phyloP scores from a whole-genome alignment of 2,113 vertebrate genomes.

The Dicerorhinus sumatrensis region DNA sequence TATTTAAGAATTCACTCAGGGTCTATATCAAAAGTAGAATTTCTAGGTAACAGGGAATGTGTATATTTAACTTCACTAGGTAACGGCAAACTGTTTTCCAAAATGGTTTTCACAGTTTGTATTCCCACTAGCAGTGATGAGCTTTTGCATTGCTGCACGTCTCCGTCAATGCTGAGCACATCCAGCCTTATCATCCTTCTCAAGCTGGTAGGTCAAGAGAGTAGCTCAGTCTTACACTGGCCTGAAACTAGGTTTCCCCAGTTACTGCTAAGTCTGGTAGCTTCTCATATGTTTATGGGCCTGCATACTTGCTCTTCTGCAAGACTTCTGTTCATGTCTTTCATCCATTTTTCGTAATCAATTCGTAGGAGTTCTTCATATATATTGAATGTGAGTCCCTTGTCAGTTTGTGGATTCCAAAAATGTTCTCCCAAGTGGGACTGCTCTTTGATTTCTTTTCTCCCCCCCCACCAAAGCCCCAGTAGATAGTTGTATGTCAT shows the following conservation, averaged over 20 bases:
- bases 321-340: neutral
- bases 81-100: too few species aligned
- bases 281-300: neutral
- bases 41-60: neutral
- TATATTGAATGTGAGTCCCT: neutral
- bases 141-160: fast-evolving
- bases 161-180: neutral
- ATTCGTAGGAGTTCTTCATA: neutral
- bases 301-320: neutral
- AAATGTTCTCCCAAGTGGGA: neutral
- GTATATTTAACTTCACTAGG: neutral
- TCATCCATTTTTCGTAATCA: neutral
- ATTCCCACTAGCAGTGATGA: neutral
- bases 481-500: too few species aligned
- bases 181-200: neutral
- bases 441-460: neutral
- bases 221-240: neutral
- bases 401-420: neutral
- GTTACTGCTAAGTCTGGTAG: neutral
- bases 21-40: neutral
- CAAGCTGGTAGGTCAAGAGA: too few species aligned
- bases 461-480: too few species aligned
- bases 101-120: neutral
- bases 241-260: neutral
- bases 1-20: neutral